These are phyloP conservation scores for Nomada fabriciana DNA, from an alignment of 2,888 invertebrate species.

Conservation along the genomic window DNA sequence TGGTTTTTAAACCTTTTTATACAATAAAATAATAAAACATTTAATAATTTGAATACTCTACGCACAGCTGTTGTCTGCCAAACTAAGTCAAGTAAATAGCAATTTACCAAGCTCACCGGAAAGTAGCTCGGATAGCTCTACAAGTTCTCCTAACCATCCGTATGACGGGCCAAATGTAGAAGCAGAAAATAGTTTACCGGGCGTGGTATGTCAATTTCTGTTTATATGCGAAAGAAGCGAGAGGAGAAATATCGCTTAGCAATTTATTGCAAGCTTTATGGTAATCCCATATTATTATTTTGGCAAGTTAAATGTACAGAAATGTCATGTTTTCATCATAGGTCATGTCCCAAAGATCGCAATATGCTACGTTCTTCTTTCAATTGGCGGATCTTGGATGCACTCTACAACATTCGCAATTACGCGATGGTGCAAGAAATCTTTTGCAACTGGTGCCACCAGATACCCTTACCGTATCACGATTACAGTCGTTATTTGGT, in stretches of 20 bases:
- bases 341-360: slow-evolving; percentile 93
- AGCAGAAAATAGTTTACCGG: slow-evolving; percentile 95
- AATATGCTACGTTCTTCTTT: slow-evolving; percentile 92
- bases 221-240: no score
- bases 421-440: slow-evolving; percentile 93
- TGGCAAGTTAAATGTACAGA: background rate
- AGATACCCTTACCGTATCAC: slow-evolving; percentile 87
- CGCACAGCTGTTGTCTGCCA: slow-evolving; percentile 89
- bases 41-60: slow-evolving; percentile 46
- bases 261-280: background rate
- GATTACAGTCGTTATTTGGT: slow-evolving; percentile 86
- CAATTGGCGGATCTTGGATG: slow-evolving; percentile 96
- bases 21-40: background rate
- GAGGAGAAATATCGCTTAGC: no score
- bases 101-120: slow-evolving; percentile 93
- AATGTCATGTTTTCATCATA: slow-evolving; percentile 76
- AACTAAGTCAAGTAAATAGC: slow-evolving; percentile 90
- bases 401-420: slow-evolving; percentile 90
- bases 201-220: slow-evolving; percentile 89
- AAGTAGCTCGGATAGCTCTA: slow-evolving; percentile 97
- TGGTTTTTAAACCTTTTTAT: background rate
- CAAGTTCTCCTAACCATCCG: slow-evolving; percentile 95
- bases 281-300: background rate
- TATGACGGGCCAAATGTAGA: slow-evolving; percentile 92
- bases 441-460: slow-evolving; percentile 93